phyloP scores from a whole-genome alignment of 2,113 vertebrate species.

The Melospiza melodia region DNA sequence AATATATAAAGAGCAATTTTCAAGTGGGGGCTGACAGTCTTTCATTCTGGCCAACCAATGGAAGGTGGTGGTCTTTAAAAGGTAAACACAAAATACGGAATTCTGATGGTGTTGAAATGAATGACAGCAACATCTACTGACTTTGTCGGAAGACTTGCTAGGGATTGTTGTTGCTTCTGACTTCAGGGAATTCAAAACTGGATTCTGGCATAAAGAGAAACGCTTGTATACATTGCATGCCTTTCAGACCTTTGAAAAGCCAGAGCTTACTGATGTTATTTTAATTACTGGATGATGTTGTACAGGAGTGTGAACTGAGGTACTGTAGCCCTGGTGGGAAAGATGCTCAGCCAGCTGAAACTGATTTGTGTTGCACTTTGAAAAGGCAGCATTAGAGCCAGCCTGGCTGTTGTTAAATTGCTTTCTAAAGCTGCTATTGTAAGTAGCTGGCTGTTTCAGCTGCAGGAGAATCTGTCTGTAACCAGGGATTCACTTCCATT shows the following conservation, averaged over 20 bases:
- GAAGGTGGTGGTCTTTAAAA: background rate
- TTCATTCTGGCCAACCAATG: rapidly evolving
- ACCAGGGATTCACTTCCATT: constrained; percentile 47
- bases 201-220: background rate
- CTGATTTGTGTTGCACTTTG: constrained; percentile 34
- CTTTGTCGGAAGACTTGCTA: background rate
- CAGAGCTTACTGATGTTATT: background rate
- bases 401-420: constrained; percentile 15
- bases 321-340: constrained; percentile 4
- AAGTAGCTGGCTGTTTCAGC: constrained; percentile 45
- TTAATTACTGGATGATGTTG: constrained; percentile 35
- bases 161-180: background rate
- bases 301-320: background rate
- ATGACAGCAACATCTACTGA: background rate
- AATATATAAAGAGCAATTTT: background rate
- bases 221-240: background rate
- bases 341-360: constrained; percentile 29
- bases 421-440: background rate
- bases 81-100: background rate
- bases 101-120: background rate
- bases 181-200: constrained; percentile 5
- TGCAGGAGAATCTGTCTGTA: constrained; percentile 19
- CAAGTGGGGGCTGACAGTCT: background rate
- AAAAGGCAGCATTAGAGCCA: constrained; percentile 26
- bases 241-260: constrained; percentile 31